These are phyloP conservation scores for Clanis bilineata DNA, from an alignment of 2,888 invertebrate genomes.

Conservation along the genomic window DNA sequence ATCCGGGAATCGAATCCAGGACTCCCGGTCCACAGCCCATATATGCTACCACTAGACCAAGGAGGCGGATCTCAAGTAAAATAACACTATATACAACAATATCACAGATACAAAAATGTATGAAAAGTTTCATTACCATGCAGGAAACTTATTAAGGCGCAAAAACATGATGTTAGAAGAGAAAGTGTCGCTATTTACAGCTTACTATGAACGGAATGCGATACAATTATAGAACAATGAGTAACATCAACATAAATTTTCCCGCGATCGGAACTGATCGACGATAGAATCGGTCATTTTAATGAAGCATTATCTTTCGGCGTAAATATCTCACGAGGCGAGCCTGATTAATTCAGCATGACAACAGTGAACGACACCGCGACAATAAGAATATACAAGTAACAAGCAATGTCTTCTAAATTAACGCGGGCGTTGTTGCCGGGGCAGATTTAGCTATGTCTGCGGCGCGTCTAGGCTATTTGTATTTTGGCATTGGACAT, in stretches of 20 bases:
- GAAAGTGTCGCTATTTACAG: conserved; percentile 8
- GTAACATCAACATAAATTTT: conserved; percentile 5
- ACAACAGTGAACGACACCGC: conserved; percentile 33
- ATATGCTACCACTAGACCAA: too few relatives aligned
- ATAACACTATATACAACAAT: too few relatives aligned
- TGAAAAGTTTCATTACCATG: not conserved
- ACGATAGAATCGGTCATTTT: not conserved
- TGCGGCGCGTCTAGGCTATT: conserved; percentile 80
- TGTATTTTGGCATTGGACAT: conserved; percentile 78
- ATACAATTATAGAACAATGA: conserved; percentile 13
- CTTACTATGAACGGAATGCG: conserved; percentile 3
- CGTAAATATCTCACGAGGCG: conserved; percentile 9
- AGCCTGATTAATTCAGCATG: conserved; percentile 6
- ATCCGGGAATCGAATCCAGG: too few relatives aligned
- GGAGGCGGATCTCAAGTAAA: too few relatives aligned
- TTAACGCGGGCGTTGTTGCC: conserved; percentile 55
- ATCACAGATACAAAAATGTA: not conserved
- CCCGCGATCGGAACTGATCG: conserved; percentile 1
- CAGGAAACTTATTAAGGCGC: not conserved
- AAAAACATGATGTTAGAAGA: conserved; percentile 1
- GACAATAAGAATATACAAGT: conserved; percentile 45
- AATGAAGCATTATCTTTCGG: conserved; percentile 10
- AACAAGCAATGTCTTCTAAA: conserved; percentile 51
- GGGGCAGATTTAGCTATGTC: conserved; percentile 76
- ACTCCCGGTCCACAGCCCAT: too few relatives aligned